Base-by-base conservation (phyloP, 2,113 vertebrate species). In the Geothlypis trichas region DNA sequence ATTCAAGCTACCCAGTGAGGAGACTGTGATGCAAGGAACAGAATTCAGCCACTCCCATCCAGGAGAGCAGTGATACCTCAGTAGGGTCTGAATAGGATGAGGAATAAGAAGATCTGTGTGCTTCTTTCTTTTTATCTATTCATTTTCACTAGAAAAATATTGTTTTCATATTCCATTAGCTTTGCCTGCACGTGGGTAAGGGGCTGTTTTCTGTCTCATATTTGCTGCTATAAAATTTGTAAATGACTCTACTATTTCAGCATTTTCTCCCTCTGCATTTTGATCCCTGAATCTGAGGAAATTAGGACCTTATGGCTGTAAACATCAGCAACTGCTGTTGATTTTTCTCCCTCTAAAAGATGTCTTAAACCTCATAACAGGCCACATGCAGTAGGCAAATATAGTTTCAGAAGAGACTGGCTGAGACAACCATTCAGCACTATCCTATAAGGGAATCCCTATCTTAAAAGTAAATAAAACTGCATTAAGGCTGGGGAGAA, bases 391-490 rank as follows among this genome's bases (percentile, higher is more conserved):
- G 55, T 10, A 80, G 82, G 71, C 19, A 91, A 94, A 80, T 61
- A 81, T 0, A 58, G 30, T 62, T 85, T 79, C 35, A 85, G 55
- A 78, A 82, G 62, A 89, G 57, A 27, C 33, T 74, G 51, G n/a
- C 74, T 76, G 54, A 84, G 74, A 65, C 81, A 89, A 58, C 23
- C n/a, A 49, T 86, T 73, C 90, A 82, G 55, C 44, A 26, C 49
- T 35, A 79, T 65, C 66, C 62, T 79, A 1, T 65, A 90, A 94
- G 44, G 24, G 58, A 41, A 86, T 93, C 39, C 33, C 24, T 67
- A 55, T 37, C 79, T 37, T 59, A 90, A 92, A 90, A 80, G 67
- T 82, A 93, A 94, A 95, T 91, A 95, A 82, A 93, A 84, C 55
- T 27, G 30, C 7, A 11, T 44, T 77, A 74, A 81, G 47, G 74